Conservation (phyloP, 64 coral and sea anemone genomes). For the Stichodactyla helianthus region DNA sequence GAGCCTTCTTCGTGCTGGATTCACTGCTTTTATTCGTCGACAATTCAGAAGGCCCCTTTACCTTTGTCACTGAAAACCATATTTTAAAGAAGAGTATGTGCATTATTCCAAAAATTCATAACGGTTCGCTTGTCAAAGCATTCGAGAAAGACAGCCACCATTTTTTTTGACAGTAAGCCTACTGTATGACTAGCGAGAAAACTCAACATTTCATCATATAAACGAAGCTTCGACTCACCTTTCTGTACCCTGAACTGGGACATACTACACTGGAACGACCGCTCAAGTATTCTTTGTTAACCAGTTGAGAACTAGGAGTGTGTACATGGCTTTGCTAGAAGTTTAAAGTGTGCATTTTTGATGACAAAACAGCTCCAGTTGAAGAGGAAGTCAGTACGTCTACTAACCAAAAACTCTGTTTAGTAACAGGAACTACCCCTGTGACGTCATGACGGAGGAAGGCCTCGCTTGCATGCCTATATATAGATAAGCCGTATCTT, state of each 20-base stretch:
- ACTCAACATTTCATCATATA: not conserved
- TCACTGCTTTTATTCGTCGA: conserved; percentile 18
- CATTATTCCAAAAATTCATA: not conserved
- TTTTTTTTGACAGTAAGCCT: not conserved
- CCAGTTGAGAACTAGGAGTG: conserved; percentile 4
- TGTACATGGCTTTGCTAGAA: conserved; percentile 32
- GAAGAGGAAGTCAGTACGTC: not conserved
- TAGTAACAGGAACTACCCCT: conserved; percentile 21
- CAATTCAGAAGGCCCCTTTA: conserved; percentile 47
- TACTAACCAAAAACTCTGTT: not conserved
- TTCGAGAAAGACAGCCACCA: not conserved
- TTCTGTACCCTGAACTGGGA: conserved; percentile 66
- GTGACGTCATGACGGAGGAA: conserved; percentile 18
- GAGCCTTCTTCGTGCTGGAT: conserved; percentile 25
- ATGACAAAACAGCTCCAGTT: not conserved
- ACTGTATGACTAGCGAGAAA: not conserved
- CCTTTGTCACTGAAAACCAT: conserved; percentile 48
- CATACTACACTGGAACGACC: conserved; percentile 31
- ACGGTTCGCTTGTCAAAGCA: not conserved
- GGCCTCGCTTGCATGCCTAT: conserved; percentile 14
- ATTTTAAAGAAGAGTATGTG: not conserved
- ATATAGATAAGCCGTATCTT: not conserved
- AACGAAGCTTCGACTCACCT: conserved; percentile 22
- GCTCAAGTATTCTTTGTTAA: not conserved
- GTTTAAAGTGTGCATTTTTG: conserved; percentile 29